A percentile compares a stretch with the other conserved stretches of the same genome.
Evolutionary conservation across 2,113 vertebrate genomes (phyloP).

Genomic region (Actenoides hombroni): DNA sequence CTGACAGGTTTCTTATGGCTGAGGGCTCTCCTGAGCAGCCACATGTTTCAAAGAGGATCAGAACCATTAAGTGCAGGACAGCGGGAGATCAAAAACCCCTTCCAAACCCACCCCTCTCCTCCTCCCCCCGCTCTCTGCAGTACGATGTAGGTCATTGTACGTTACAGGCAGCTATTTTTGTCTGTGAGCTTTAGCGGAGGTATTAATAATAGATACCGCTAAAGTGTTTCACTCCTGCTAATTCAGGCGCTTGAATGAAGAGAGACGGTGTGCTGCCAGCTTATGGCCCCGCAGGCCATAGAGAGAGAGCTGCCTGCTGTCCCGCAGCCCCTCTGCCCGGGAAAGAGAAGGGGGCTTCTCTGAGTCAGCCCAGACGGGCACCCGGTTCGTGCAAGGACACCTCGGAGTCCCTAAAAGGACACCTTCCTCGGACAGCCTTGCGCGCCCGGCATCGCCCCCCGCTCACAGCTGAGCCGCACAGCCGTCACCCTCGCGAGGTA

Average conservation of each 20-base stretch:
- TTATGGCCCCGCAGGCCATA: background rate
- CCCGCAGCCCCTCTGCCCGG: background rate
- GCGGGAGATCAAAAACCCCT: too few species aligned
- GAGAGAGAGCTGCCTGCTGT: background rate
- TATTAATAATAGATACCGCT: constrained; percentile 81
- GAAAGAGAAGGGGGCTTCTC: background rate
- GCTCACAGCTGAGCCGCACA: background rate
- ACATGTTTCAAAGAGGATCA: too few species aligned
- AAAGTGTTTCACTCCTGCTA: constrained; percentile 67
- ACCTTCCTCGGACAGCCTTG: background rate
- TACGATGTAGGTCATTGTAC: constrained; percentile 78
- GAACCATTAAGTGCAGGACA: too few species aligned
- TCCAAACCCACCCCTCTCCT: too few species aligned
- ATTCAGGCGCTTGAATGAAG: constrained; percentile 23
- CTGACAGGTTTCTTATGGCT: too few species aligned
- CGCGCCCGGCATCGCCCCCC: background rate
- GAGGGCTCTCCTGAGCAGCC: too few species aligned
- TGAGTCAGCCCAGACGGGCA: background rate
- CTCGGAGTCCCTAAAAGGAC: background rate
- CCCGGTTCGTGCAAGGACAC: background rate
- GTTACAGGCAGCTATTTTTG: constrained; percentile 77
- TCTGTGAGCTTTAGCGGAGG: constrained; percentile 69
- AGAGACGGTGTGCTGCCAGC: background rate
- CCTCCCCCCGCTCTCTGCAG: background rate
- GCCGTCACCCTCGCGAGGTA: background rate